Conservation (phyloP, 2,888 invertebrate genomes). For the Leucozona laternaria region DNA sequence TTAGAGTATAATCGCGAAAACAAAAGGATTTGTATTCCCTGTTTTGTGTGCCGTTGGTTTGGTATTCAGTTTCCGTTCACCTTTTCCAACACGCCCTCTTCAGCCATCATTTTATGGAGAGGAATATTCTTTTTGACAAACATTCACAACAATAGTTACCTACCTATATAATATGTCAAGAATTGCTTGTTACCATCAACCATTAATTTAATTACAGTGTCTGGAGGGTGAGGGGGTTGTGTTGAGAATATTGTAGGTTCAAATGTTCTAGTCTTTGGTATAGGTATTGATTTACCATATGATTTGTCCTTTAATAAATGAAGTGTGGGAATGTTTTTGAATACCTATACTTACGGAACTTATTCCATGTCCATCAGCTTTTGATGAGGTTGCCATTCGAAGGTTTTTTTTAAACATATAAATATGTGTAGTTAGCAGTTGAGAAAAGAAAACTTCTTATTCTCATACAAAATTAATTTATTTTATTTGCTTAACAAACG, state of each 20-base stretch:
- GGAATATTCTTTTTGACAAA: constrained; percentile 44
- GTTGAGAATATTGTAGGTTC: not conserved
- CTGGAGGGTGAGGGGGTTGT: constrained; percentile 53
- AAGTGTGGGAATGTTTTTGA: constrained; percentile 26
- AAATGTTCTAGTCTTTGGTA: not conserved
- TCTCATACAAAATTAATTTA: no score
- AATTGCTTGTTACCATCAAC: constrained; percentile 49
- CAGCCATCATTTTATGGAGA: constrained; percentile 5
- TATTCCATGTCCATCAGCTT: no score
- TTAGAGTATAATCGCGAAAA: constrained; percentile 55
- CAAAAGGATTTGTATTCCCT: constrained; percentile 71
- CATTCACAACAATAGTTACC: constrained; percentile 32
- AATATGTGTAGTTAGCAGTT: no score
- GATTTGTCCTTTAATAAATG: not conserved
- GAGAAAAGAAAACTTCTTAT: no score
- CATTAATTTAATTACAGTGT: constrained; percentile 58
- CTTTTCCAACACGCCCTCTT: constrained; percentile 70
- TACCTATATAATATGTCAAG: constrained; percentile 32
- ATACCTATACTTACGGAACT: no score
- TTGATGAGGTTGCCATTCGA: no score
- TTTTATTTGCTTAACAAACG: no score
- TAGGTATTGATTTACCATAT: not conserved
- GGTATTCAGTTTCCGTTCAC: constrained; percentile 73
- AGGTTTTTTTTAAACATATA: no score
- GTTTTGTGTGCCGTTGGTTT: constrained; percentile 50